These are phyloP conservation scores for Gadopsis bispinosus DNA, from an alignment of 2,797 vertebrate genomes.

Conservation along the genomic window DNA sequence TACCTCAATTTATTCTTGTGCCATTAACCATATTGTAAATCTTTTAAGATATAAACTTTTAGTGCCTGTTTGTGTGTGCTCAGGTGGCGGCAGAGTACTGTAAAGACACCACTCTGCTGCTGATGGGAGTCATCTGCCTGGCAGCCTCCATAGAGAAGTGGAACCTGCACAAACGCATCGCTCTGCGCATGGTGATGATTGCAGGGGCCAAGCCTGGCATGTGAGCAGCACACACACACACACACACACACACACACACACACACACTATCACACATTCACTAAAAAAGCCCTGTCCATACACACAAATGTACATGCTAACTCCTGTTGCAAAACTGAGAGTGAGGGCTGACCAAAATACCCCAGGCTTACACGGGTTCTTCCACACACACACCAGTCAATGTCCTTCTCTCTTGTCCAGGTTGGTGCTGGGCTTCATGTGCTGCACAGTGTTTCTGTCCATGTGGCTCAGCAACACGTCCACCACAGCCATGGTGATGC, in stretches of 20 bases:
- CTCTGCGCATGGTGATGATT: constrained; percentile 97
- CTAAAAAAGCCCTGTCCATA: background rate
- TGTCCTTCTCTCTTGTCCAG: constrained; percentile 68
- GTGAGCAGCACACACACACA: constrained; percentile 82
- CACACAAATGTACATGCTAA: constrained; percentile 3
- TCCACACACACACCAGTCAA: background rate
- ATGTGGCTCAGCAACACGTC: constrained; percentile 99
- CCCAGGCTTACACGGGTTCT: background rate
- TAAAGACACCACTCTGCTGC: constrained; percentile 96
- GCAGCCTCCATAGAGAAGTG: constrained; percentile 98
- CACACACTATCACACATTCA: background rate
- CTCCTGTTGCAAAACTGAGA: background rate
- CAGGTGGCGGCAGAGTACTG: constrained; percentile 97
- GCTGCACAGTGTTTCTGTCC: constrained; percentile 94
- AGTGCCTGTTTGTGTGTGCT: constrained; percentile 4
- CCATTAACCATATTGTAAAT: background rate
- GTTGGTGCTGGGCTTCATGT: constrained; percentile 98
- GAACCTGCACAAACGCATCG: constrained; percentile 97
- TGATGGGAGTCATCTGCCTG: constrained; percentile 97
- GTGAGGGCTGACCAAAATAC: background rate
- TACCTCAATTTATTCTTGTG: background rate
- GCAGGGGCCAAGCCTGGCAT: constrained; percentile 98
- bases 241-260: background rate
- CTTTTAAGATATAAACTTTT: background rate
- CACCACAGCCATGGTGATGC: constrained; percentile 99